These are phyloP conservation scores for Archips crataeganus DNA, from an alignment of 2,888 invertebrate species.

Conservation along the genomic window DNA sequence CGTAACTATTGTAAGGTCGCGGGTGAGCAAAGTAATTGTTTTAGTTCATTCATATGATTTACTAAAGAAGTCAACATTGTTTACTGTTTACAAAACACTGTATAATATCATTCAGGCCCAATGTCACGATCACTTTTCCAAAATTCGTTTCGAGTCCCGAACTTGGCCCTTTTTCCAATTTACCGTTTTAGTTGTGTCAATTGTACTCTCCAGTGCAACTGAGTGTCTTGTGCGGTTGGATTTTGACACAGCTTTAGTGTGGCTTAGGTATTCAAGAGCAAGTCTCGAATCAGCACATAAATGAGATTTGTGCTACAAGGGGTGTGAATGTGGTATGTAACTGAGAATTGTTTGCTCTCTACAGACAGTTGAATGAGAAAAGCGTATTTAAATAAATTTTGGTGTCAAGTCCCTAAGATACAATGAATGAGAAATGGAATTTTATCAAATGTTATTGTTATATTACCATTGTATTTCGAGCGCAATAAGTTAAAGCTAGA, in stretches of 20 bases:
- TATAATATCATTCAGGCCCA: no score
- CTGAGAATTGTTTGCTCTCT: neutral
- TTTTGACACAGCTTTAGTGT: slow-evolving; percentile 32
- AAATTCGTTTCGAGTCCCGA: neutral
- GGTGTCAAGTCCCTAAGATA: neutral
- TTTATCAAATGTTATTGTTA: no score
- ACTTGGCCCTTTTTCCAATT: neutral
- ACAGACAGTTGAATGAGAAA: neutral
- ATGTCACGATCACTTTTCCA: no score
- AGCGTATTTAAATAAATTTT: neutral
- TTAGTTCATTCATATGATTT: no score
- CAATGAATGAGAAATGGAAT: no score
- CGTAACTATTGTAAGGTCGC: no score
- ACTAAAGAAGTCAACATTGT: no score
- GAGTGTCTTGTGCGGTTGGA: slow-evolving; percentile 27
- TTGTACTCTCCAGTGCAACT: slow-evolving; percentile 19
- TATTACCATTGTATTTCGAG: no score
- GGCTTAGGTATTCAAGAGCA: slow-evolving; percentile 23
- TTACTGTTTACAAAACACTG: no score
- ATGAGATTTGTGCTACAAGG: slow-evolving; percentile 20
- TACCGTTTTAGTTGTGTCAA: neutral
- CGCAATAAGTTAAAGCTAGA: no score
- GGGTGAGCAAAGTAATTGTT: no score
- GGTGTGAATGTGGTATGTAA: slow-evolving; percentile 11
- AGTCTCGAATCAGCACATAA: slow-evolving; percentile 34